phyloP scores from a whole-genome alignment of 2,888 invertebrate species.

The Patella depressa region DNA sequence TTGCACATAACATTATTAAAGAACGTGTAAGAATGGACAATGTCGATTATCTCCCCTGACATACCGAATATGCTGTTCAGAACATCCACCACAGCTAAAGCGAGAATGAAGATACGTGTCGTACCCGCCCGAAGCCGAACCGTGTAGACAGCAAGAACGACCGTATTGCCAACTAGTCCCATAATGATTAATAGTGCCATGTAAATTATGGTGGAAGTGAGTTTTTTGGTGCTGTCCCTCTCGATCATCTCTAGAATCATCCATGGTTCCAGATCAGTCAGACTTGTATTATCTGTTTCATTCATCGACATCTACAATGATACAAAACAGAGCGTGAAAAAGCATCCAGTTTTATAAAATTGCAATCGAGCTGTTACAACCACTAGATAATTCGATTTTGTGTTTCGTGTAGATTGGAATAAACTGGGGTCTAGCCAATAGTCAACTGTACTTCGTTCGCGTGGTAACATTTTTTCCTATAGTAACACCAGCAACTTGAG shows the following conservation, averaged over 20 bases:
- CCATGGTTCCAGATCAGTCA: background rate
- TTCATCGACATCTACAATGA: too few species aligned
- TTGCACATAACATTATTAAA: slow-evolving; percentile 30
- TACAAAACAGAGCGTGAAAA: too few species aligned
- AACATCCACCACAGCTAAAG: slow-evolving; percentile 33
- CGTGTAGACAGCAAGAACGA: slow-evolving; percentile 35
- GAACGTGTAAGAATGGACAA: slow-evolving; percentile 32
- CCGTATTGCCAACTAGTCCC: slow-evolving; percentile 43
- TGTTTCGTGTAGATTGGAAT: too few species aligned
- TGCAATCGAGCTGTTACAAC: too few species aligned
- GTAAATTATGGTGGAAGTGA: slow-evolving; percentile 49
- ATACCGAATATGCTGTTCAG: slow-evolving; percentile 32
- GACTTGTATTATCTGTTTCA: too few species aligned
- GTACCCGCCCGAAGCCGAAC: slow-evolving; percentile 30
- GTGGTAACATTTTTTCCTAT: too few species aligned
- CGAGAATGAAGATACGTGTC: slow-evolving; percentile 34
- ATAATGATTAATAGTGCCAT: slow-evolving; percentile 45
- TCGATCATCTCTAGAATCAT: background rate
- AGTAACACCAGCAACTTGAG: too few species aligned
- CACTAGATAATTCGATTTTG: too few species aligned
- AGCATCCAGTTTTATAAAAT: too few species aligned
- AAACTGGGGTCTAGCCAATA: too few species aligned
- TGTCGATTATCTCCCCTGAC: slow-evolving; percentile 38
- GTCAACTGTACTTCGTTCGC: too few species aligned
- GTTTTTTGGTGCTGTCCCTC: background rate